A percentile compares a stretch with the other conserved stretches of the same genome.
Conservation (phyloP, 2,797 vertebrate genomes). For the Manis javanica region DNA sequence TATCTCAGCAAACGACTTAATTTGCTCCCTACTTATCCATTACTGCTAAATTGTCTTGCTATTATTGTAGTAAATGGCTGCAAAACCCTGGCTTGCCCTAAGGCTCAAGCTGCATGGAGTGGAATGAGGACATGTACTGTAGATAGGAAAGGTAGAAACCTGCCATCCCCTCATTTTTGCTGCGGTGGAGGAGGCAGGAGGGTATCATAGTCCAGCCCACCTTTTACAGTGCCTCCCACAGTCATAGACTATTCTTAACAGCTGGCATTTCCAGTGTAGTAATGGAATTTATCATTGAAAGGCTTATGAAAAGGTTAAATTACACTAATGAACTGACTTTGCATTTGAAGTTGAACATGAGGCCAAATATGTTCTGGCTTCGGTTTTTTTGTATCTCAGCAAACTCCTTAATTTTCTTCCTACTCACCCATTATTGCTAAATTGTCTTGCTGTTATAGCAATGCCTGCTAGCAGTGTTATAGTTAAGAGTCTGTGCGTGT, state of each 20-base stretch:
- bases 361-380: slow-evolving; percentile 64
- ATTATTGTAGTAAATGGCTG: slow-evolving; percentile 86
- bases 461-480: neutral
- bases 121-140: slow-evolving; percentile 74
- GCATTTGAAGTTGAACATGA: slow-evolving; percentile 65
- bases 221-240: slow-evolving; percentile 68
- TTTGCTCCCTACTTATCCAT: slow-evolving; percentile 87
- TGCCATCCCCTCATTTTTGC: slow-evolving; percentile 72
- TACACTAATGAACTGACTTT: slow-evolving; percentile 73
- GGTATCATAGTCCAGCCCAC: slow-evolving; percentile 15
- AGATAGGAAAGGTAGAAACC: slow-evolving; percentile 76
- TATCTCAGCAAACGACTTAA: slow-evolving; percentile 86
- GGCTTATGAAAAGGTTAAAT: slow-evolving; percentile 68
- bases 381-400: neutral
- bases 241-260: slow-evolving; percentile 56
- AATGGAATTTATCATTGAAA: slow-evolving; percentile 77
- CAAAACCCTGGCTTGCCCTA: slow-evolving; percentile 84
- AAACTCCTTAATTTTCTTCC: slow-evolving; percentile 72
- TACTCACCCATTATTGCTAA: slow-evolving; percentile 71
- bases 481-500: slow-evolving; percentile 3
- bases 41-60: slow-evolving; percentile 86
- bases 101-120: slow-evolving; percentile 73
- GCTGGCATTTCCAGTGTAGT: slow-evolving; percentile 72
- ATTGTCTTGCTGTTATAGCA: slow-evolving; percentile 56
- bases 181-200: slow-evolving; percentile 54